A percentile compares a stretch with the other conserved stretches of the same genome.
phyloP scores from a whole-genome alignment of 2,888 invertebrate species.

The Balanococcus diminutus region DNA sequence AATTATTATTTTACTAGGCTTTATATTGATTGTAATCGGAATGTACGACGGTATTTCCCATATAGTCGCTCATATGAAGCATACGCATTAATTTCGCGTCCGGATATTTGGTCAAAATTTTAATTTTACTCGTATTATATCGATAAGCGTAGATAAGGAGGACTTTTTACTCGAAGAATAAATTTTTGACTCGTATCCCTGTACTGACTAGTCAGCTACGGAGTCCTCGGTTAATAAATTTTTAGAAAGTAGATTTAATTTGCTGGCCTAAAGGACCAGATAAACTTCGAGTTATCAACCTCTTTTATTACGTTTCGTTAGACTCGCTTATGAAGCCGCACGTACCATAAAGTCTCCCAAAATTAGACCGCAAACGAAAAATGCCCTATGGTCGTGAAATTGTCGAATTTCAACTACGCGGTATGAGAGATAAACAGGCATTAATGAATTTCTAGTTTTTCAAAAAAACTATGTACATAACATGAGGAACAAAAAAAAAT shows the following conservation, averaged over 20 bases:
- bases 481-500: not conserved
- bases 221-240: not conserved
- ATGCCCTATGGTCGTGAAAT: not conserved
- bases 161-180: not conserved
- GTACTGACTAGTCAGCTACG: not conserved
- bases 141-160: not conserved
- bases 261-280: not conserved
- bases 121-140: too few species aligned
- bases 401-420: not conserved
- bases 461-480: not conserved
- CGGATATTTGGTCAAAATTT: not conserved
- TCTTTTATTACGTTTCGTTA: constrained; percentile 18
- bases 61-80: not conserved
- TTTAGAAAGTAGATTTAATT: constrained; percentile 3
- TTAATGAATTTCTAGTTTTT: too few species aligned
- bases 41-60: constrained; percentile 26
- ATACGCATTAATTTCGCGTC: not conserved
- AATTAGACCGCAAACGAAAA: not conserved
- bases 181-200: not conserved
- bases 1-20: not conserved
- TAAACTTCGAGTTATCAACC: constrained; percentile 1
- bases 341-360: not conserved
- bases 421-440: not conserved
- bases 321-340: not conserved
- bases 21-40: constrained; percentile 15